Percentiles rank a stretch among this genome's conserved stretches.
These are phyloP conservation scores for Origma solitaria DNA, from an alignment of 2,113 vertebrate species.

Conservation along the genomic window DNA sequence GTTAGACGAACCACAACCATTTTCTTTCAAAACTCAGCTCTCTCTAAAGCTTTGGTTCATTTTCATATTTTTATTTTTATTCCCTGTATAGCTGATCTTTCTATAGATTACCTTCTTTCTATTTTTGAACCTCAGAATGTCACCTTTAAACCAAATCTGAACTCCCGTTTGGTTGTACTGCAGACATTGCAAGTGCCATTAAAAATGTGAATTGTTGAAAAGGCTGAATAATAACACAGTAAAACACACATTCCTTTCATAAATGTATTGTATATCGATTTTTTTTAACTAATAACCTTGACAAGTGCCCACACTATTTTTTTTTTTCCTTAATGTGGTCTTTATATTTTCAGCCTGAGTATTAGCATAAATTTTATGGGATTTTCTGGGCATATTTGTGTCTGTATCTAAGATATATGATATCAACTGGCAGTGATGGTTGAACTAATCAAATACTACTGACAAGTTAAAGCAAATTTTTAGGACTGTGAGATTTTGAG, in stretches of 20 bases:
- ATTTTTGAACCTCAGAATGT: background rate
- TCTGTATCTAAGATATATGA: slow-evolving; percentile 50
- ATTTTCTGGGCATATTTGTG: slow-evolving; percentile 58
- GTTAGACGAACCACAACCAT: background rate
- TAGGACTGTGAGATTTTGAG: slow-evolving; percentile 60
- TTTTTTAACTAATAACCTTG: slow-evolving; percentile 42
- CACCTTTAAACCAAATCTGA: background rate
- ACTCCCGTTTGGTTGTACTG: background rate
- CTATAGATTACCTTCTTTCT: background rate
- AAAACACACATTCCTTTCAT: background rate
- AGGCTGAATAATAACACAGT: background rate
- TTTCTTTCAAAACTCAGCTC: background rate
- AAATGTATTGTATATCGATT: slow-evolving; percentile 10
- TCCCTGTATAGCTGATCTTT: background rate
- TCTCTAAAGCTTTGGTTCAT: background rate
- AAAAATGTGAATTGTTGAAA: background rate
- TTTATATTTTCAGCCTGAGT: slow-evolving; percentile 37
- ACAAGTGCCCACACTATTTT: background rate
- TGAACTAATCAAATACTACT: slow-evolving; percentile 51
- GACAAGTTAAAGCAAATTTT: slow-evolving; percentile 57
- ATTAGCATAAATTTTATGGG: slow-evolving; percentile 61
- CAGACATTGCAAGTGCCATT: background rate
- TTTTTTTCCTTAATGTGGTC: slow-evolving; percentile 30
- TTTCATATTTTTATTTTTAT: background rate
- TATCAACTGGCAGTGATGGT: slow-evolving; percentile 50